Evolutionary conservation across 1,140 invertebrate species (phyloP), one percentile per base, ranked within the genome.

Genomic region (Ptiloglossa arizonensis): DNA sequence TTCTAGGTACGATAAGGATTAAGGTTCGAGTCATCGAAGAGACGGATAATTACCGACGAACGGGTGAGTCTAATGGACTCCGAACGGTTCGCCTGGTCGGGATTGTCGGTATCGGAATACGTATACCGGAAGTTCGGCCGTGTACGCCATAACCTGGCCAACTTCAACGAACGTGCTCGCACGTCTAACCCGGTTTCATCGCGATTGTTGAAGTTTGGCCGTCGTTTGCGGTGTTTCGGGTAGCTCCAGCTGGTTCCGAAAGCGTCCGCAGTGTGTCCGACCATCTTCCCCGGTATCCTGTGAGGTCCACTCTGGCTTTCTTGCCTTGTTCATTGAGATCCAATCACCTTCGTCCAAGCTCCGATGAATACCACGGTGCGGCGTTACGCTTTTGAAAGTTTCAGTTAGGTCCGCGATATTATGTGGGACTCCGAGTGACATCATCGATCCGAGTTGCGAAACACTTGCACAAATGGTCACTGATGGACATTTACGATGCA

Each of bases 171-270:
- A 5, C 5, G n/a, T 8, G 35, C 19, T 22, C 54, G 35, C 15
- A 48, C n/a, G 17, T 50, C 63, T 66, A 66, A 8, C 17, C 8
- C 1, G 63, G 22, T 74, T 56, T n/a, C 13, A 56, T 63, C 32
- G 22, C 2, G 50, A 66, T 74, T 32, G 71, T 64, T 56, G 29
- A 74, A 74, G 60, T 74, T 74, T 44, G 24, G 6, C 2, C 35
- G 46, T 74, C 35, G 35, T 32, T 5, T 32, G 35, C 50, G 5
- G 35, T 19, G 24, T 41, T n/a, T 32, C 13, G 13, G 17, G 2
- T 0, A 2, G 6, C 17, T 46, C 41, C n/a, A 6, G 9, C n/a
- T 22, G 11, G 27, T n/a, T 48, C 6, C 27, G 35, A 59, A 56
- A 60, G 71, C 44, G 35, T 74, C 60, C 29, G 15, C 62, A 22